Evolutionary conservation across 1,140 invertebrate species (phyloP).

Genomic region (Elymnias hypermnestra): DNA sequence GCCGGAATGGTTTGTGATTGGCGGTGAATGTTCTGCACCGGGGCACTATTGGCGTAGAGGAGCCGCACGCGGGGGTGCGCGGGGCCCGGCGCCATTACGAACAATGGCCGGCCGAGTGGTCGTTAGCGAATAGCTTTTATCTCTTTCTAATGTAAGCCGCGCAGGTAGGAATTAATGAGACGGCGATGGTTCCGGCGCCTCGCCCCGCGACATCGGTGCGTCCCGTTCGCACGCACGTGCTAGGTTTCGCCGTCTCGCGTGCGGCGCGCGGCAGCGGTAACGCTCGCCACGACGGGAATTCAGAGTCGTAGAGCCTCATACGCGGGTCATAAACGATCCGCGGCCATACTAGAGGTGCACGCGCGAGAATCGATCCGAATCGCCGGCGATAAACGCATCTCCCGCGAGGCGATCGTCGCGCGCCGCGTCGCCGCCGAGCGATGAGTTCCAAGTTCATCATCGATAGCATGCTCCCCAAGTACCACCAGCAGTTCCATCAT

Average conservation of each 20-base stretch:
- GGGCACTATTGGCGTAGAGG: slow-evolving; percentile 72
- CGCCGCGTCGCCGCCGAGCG: slow-evolving; percentile 77
- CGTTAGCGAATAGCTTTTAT: slow-evolving; percentile 73
- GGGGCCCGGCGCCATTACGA: slow-evolving; percentile 66
- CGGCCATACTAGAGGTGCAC: slow-evolving; percentile 75
- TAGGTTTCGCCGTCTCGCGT: slow-evolving; percentile 51
- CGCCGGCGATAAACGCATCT: slow-evolving; percentile 72
- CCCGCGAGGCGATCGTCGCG: slow-evolving; percentile 72
- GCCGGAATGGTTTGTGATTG: slow-evolving; percentile 75
- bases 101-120: slow-evolving; percentile 66
- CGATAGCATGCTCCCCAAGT: slow-evolving; percentile 97
- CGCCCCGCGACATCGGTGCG: slow-evolving; percentile 25
- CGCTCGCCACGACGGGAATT: slow-evolving; percentile 70
- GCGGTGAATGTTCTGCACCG: slow-evolving; percentile 72
- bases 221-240: slow-evolving; percentile 54
- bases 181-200: slow-evolving; percentile 56
- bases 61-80: slow-evolving; percentile 53
- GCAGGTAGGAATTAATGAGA: slow-evolving; percentile 74
- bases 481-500: slow-evolving; percentile 80
- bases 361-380: slow-evolving; percentile 72
- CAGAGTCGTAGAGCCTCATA: slow-evolving; percentile 74
- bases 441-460: slow-evolving; percentile 98
- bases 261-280: slow-evolving; percentile 67
- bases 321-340: slow-evolving; percentile 75
- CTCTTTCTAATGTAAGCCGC: slow-evolving; percentile 71